These are phyloP conservation scores for Ernsta delagoae DNA, from an alignment of 2,888 invertebrate genomes.

Conservation along the genomic window DNA sequence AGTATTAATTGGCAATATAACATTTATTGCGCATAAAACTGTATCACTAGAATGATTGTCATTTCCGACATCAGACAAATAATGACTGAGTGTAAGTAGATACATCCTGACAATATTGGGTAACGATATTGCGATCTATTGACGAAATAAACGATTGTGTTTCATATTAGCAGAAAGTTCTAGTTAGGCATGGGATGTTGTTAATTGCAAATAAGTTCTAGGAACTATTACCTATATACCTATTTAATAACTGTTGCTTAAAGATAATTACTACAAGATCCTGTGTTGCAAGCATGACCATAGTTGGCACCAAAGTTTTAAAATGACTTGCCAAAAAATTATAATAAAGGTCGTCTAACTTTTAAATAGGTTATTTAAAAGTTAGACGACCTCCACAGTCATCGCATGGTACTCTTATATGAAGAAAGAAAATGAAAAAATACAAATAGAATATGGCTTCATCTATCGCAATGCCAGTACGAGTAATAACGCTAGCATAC, in stretches of 20 bases:
- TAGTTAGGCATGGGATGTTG: slow-evolving; percentile 37
- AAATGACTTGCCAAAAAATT: no score
- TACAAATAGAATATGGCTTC: slow-evolving; percentile 13
- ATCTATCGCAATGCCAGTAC: no score
- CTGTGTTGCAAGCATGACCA: no score
- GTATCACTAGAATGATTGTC: background rate
- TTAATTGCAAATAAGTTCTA: slow-evolving; percentile 17
- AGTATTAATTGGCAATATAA: background rate
- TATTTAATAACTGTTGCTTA: background rate
- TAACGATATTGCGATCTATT: slow-evolving; percentile 13
- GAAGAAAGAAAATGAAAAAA: background rate
- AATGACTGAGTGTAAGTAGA: background rate
- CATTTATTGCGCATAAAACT: slow-evolving; percentile 10
- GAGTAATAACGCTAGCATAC: background rate
- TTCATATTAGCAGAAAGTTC: slow-evolving; percentile 21
- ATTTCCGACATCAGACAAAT: slow-evolving; percentile 12
- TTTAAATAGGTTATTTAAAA: no score
- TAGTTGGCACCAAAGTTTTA: no score
- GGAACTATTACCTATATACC: background rate
- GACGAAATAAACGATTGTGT: slow-evolving; percentile 15
- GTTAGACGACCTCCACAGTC: no score
- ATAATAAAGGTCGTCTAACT: no score
- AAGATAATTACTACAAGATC: background rate
- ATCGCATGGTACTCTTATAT: no score
- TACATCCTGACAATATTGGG: slow-evolving; percentile 19